Conservation (phyloP, 92 coral and sea anemone species). For the Umimayanthus chanpuru region DNA sequence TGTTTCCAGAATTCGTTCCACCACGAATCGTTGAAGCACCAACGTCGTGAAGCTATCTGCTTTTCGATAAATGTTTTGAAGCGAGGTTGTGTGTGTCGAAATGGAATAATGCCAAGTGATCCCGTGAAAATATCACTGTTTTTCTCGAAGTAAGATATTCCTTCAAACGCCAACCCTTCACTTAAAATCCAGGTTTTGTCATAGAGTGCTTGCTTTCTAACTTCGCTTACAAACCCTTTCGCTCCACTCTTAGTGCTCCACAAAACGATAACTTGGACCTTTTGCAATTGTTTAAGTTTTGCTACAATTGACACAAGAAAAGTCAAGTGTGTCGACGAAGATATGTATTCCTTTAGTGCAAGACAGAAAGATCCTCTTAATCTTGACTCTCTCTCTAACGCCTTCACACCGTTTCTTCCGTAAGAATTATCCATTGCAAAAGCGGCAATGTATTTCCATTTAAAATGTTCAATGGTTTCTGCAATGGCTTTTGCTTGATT, state of each 20-base stretch:
- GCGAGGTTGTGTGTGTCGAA: no score
- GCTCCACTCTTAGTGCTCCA: slow-evolving; percentile 66
- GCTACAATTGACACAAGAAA: slow-evolving; percentile 55
- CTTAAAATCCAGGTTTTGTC: slow-evolving; percentile 38
- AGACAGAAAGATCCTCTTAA: slow-evolving; percentile 60
- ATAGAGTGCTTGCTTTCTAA: slow-evolving; percentile 48
- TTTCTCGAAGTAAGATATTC: slow-evolving; percentile 24
- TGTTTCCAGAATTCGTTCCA: no score
- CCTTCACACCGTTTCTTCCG: slow-evolving; percentile 65
- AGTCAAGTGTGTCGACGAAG: background rate
- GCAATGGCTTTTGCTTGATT: slow-evolving; percentile 80
- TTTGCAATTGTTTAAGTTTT: slow-evolving; percentile 47
- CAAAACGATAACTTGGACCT: slow-evolving; percentile 58
- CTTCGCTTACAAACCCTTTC: slow-evolving; percentile 52
- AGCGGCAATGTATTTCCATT: slow-evolving; percentile 83
- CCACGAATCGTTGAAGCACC: no score
- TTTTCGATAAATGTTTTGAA: no score
- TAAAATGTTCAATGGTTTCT: slow-evolving; percentile 63
- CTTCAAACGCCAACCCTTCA: slow-evolving; percentile 65
- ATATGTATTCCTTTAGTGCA: slow-evolving; percentile 66
- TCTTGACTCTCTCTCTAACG: slow-evolving; percentile 55
- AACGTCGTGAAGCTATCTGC: no score
- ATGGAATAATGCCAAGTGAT: no score
- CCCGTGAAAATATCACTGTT: no score
- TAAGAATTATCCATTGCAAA: slow-evolving; percentile 74